These are phyloP conservation scores for Achroia grisella DNA, from an alignment of 1,140 invertebrate genomes.

Conservation along the genomic window DNA sequence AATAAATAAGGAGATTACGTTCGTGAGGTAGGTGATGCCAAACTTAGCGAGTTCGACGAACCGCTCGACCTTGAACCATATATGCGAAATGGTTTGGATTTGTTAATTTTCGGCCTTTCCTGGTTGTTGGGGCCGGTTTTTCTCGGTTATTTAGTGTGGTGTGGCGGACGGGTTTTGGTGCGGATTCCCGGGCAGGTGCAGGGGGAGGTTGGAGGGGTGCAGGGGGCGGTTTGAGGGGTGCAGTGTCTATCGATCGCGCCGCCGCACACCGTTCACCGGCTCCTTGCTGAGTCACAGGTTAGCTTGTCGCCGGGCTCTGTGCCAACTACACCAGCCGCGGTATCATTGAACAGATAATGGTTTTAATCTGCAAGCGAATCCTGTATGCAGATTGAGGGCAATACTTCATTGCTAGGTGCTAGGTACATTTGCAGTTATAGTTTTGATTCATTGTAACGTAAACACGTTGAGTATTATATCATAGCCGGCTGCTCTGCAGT, in stretches of 20 bases:
- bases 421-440: too few relatives aligned
- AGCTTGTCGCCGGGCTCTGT: conserved; percentile 36
- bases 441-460: too few relatives aligned
- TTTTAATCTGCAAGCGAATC: conserved; percentile 16
- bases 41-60: conserved; percentile 28
- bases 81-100: conserved; percentile 11
- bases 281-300: conserved; percentile 58
- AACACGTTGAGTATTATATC: too few relatives aligned
- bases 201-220: conserved; percentile 22
- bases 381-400: conserved; percentile 9
- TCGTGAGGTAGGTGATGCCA: conserved; percentile 35
- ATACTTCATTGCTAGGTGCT: too few relatives aligned
- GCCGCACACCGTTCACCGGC: conserved; percentile 41
- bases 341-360: conserved; percentile 37
- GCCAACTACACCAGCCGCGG: conserved; percentile 46
- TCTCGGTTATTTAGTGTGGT: conserved; percentile 19
- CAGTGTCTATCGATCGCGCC: conserved; percentile 58
- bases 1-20: conserved; percentile 33
- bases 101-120: conserved; percentile 29
- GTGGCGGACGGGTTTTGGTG: conserved; percentile 22
- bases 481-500: too few relatives aligned
- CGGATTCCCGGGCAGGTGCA: conserved; percentile 27
- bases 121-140: conserved; percentile 22
- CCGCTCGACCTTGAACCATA: conserved; percentile 49
- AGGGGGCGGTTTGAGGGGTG: too few relatives aligned